These are phyloP conservation scores for Pyrocephalus nanus DNA, from an alignment of 2,797 vertebrate genomes.

Conservation along the genomic window DNA sequence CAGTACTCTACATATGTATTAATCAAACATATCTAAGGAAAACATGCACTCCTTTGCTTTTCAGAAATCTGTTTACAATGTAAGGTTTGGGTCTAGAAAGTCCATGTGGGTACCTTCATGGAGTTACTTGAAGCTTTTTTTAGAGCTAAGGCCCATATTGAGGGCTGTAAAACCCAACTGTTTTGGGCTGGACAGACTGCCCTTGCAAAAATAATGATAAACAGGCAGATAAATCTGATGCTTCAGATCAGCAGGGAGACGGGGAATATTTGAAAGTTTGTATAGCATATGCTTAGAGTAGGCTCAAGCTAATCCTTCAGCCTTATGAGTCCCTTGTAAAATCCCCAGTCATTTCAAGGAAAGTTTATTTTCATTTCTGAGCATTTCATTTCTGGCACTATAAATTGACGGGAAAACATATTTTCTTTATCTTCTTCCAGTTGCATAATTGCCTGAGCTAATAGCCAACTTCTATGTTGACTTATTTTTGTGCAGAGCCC, in stretches of 20 bases:
- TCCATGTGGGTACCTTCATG: neutral
- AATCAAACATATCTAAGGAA: neutral
- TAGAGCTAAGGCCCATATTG: neutral
- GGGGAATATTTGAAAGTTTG: neutral
- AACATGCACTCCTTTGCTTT: neutral
- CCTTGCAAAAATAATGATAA: neutral
- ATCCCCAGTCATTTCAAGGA: neutral
- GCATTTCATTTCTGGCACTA: neutral
- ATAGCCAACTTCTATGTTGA: conserved; percentile 7
- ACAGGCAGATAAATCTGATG: neutral
- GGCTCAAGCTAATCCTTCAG: neutral
- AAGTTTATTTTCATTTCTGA: conserved; percentile 42
- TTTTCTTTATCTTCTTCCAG: conserved; percentile 39
- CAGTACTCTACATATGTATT: neutral
- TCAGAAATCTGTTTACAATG: neutral
- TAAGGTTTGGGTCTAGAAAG: neutral
- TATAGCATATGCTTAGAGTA: neutral
- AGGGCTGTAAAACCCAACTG: neutral
- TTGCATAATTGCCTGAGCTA: conserved; percentile 21
- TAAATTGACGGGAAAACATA: neutral
- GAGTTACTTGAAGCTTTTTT: neutral
- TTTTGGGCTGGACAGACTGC: neutral
- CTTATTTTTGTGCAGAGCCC: neutral
- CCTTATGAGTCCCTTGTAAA: neutral
- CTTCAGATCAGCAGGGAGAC: neutral